A percentile compares a stretch with the other conserved stretches of the same genome.
phyloP scores from a whole-genome alignment of 2,797 vertebrate species.

The Rhinoraja longicauda region DNA sequence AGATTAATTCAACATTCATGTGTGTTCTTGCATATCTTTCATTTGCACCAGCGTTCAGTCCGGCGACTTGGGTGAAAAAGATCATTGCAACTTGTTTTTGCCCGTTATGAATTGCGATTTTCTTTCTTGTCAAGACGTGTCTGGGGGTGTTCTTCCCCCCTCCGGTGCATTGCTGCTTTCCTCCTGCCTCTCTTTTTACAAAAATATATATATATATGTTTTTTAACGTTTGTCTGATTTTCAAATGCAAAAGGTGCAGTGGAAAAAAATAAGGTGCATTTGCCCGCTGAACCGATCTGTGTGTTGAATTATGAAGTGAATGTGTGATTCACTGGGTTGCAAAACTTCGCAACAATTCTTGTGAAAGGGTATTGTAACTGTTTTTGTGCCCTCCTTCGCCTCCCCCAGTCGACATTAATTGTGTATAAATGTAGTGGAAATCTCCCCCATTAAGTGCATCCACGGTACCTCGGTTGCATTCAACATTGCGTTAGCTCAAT shows the following conservation, averaged over 20 bases:
- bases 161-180: not conserved
- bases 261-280: not conserved
- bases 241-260: not conserved
- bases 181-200: not conserved
- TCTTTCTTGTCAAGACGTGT: not conserved
- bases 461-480: constrained; percentile 5
- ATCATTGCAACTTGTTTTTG: constrained; percentile 13
- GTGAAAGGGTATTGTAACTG: not conserved
- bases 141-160: not conserved
- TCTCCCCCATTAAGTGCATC: not conserved
- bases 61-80: not conserved
- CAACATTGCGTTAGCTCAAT: not conserved
- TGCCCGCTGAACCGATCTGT: not conserved
- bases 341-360: not conserved
- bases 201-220: too few relatives aligned
- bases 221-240: not conserved
- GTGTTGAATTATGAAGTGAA: not conserved
- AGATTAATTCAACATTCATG: not conserved
- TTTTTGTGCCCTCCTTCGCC: not conserved
- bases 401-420: not conserved
- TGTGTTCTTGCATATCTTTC: not conserved
- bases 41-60: not conserved
- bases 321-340: not conserved
- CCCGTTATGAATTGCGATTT: not conserved
- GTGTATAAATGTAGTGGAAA: not conserved